Percentiles rank a stretch among this genome's conserved stretches.
These are phyloP conservation scores for Oryzias sinensis DNA, from an alignment of 2,797 vertebrate species.

Conservation along the genomic window DNA sequence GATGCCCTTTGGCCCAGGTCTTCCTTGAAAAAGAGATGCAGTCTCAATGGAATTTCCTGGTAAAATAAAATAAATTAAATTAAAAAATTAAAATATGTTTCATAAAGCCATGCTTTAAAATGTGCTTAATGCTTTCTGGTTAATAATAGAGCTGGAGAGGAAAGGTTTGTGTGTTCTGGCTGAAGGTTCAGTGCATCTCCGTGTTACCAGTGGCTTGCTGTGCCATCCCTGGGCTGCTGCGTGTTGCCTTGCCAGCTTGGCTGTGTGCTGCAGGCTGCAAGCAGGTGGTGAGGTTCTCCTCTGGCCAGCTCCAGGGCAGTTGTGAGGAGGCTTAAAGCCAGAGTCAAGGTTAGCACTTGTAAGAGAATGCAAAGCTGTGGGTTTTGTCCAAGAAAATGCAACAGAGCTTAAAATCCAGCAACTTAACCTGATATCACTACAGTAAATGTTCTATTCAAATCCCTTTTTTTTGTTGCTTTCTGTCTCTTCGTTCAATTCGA, in stretches of 20 bases:
- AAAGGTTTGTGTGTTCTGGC: slow-evolving; percentile 37
- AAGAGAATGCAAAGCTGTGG: slow-evolving; percentile 23
- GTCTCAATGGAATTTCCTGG: no score
- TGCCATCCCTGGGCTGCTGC: slow-evolving; percentile 65
- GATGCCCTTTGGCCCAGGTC: no score
- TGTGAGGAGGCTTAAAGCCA: slow-evolving; percentile 57
- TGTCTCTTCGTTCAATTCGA: slow-evolving; percentile 45
- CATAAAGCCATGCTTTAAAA: no score
- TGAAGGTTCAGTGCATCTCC: slow-evolving; percentile 43
- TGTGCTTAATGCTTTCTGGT: slow-evolving; percentile 14
- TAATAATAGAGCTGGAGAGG: slow-evolving; percentile 49
- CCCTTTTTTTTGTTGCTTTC: slow-evolving; percentile 30
- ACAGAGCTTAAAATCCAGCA: slow-evolving; percentile 38
- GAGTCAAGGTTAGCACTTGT: slow-evolving; percentile 58
- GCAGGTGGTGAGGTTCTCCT: slow-evolving; percentile 39
- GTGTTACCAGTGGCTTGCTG: slow-evolving; percentile 66
- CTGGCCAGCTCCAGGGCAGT: slow-evolving; percentile 58
- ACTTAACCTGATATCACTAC: slow-evolving; percentile 15
- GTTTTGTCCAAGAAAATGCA: slow-evolving; percentile 39
- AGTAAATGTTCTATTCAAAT: slow-evolving; percentile 15
- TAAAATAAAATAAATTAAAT: no score
- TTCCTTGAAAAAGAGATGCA: no score
- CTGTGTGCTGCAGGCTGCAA: slow-evolving; percentile 49
- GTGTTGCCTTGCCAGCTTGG: slow-evolving; percentile 60
- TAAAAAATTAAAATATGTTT: no score